Percentiles rank a stretch among this genome's conserved stretches.
Evolutionary conservation across 2,888 invertebrate species (phyloP).

Genomic region (Unio pictorum): DNA sequence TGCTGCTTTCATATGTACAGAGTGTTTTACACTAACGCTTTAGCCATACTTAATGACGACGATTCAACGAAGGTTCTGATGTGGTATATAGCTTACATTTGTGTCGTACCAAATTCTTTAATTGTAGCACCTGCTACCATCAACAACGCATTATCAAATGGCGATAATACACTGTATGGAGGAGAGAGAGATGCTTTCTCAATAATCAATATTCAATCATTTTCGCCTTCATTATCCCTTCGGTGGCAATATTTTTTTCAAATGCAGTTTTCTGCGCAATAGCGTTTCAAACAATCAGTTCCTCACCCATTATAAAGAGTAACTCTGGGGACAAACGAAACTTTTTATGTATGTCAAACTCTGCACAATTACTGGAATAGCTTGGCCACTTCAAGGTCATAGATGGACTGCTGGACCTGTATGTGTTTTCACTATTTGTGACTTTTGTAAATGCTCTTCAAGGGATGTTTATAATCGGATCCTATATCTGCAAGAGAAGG

Average conservation of each 20-base stretch:
- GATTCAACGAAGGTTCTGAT: background rate
- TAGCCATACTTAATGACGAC: background rate
- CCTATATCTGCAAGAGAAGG: conserved; percentile 41
- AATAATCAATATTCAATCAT: conserved; percentile 11
- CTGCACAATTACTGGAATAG: conserved; percentile 47
- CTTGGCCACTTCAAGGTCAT: conserved; percentile 53
- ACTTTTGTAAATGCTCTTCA: conserved; percentile 44
- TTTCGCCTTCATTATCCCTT: conserved; percentile 41
- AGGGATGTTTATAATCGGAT: conserved; percentile 49
- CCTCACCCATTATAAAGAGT: conserved; percentile 12
- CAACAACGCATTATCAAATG: conserved; percentile 10
- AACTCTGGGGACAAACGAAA: conserved; percentile 26
- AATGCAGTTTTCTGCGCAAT: conserved; percentile 40
- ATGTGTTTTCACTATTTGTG: conserved; percentile 38
- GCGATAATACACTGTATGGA: conserved; percentile 29
- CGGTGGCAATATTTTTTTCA: conserved; percentile 25
- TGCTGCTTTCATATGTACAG: conserved; percentile 44
- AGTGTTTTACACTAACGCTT: too few species aligned
- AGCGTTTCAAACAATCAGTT: conserved; percentile 32
- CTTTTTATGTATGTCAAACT: conserved; percentile 45
- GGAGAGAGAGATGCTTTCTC: conserved; percentile 23
- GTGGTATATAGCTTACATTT: conserved; percentile 15
- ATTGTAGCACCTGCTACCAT: conserved; percentile 11
- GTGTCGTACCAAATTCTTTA: conserved; percentile 13
- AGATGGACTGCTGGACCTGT: conserved; percentile 36